Evolutionary conservation across 2,797 vertebrate species (phyloP).

Genomic region (Danio tinwini): DNA sequence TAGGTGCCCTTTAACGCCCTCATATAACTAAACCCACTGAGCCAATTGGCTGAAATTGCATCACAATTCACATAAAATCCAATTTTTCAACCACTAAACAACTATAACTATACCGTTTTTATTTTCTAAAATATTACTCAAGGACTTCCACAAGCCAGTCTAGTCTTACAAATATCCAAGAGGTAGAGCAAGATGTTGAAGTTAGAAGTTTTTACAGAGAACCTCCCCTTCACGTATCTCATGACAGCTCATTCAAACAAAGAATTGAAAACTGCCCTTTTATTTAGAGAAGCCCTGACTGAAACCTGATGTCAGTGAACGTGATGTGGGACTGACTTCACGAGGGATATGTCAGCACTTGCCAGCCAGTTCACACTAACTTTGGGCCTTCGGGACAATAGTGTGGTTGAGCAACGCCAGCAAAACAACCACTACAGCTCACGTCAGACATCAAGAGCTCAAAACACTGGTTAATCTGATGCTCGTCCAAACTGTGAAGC

Average conservation of each 20-base stretch:
- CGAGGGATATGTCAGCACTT: slow-evolving; percentile 55
- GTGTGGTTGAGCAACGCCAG: slow-evolving; percentile 28
- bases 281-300: neutral
- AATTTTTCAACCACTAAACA: neutral
- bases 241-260: slow-evolving; percentile 22
- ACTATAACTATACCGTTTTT: neutral
- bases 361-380: slow-evolving; percentile 24
- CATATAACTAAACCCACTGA: slow-evolving; percentile 3
- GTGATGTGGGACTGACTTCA: neutral
- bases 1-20: too few relatives aligned
- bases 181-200: neutral
- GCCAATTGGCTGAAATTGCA: neutral
- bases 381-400: slow-evolving; percentile 25
- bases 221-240: slow-evolving; percentile 2
- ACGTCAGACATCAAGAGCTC: neutral
- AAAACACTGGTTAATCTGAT: slow-evolving; percentile 40
- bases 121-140: neutral
- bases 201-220: neutral
- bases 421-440: slow-evolving; percentile 1
- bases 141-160: neutral
- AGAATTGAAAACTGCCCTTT: neutral
- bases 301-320: slow-evolving; percentile 34
- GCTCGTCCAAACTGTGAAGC: slow-evolving; percentile 3
- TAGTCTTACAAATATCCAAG: neutral
- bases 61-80: too few relatives aligned